These are phyloP conservation scores for Suricata suricatta DNA, from an alignment of 2,113 vertebrate species.

Conservation along the genomic window DNA sequence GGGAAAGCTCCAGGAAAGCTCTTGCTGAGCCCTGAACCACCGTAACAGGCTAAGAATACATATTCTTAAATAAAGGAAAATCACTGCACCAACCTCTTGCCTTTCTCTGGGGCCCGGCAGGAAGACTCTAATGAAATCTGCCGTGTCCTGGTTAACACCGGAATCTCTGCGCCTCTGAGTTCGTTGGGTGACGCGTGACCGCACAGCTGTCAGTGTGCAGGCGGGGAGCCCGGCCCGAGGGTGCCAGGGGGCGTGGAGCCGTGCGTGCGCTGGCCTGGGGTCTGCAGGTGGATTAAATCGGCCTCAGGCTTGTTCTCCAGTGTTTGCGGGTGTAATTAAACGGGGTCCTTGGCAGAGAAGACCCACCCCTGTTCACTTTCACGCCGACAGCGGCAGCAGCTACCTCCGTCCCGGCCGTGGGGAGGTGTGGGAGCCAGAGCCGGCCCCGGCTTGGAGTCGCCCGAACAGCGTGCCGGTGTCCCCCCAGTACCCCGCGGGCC, in stretches of 20 bases:
- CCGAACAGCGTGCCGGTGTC: background rate
- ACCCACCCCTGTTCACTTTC: background rate
- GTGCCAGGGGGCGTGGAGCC: too few relatives aligned
- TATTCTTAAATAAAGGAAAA: background rate
- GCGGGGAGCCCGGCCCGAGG: rapidly evolving
- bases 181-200: too few relatives aligned
- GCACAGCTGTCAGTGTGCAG: rapidly evolving
- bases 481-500: background rate
- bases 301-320: conserved; percentile 21
- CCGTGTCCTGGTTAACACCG: background rate
- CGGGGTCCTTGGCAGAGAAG: background rate
- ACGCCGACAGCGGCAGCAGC: background rate
- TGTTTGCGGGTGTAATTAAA: conserved; percentile 31
- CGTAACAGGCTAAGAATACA: background rate
- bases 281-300: background rate
- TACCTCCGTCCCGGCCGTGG: background rate
- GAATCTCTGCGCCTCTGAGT: background rate
- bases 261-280: background rate
- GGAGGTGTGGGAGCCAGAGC: conserved; percentile 30
- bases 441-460: background rate
- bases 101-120: background rate
- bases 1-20: background rate
- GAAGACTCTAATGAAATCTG: background rate
- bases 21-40: background rate
- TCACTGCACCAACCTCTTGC: background rate